phyloP scores from a whole-genome alignment of 2,113 vertebrate genomes.

The Isurus oxyrinchus region DNA sequence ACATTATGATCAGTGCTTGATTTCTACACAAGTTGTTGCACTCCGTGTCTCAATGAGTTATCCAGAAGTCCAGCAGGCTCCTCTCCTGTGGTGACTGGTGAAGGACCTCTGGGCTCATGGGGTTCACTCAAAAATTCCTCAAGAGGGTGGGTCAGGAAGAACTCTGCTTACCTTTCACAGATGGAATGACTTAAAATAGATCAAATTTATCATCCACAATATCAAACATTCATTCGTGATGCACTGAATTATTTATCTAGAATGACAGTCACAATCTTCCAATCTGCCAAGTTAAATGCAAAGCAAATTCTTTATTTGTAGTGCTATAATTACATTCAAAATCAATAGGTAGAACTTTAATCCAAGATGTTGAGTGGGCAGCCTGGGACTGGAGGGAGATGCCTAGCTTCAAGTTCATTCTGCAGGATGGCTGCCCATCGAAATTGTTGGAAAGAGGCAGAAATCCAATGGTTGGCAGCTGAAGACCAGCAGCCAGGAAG shows the following conservation, averaged over 20 bases:
- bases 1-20: not conserved
- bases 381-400: not conserved
- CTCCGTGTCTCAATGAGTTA: not conserved
- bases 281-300: not conserved
- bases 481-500: not conserved
- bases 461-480: not conserved
- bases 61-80: not conserved
- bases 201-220: not conserved
- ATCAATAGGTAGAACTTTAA: not conserved
- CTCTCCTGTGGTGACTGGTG: not conserved
- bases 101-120: not conserved
- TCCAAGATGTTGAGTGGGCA: not conserved
- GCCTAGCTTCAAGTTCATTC: not conserved
- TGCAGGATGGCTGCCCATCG: not conserved
- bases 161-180: not conserved
- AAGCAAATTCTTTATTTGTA: not conserved
- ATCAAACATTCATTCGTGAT: not conserved
- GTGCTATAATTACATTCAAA: not conserved
- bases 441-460: not conserved
- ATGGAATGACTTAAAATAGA: not conserved
- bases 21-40: not conserved
- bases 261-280: not conserved
- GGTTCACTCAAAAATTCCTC: not conserved
- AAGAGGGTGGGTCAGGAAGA: not conserved
- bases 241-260: not conserved